phyloP scores from a whole-genome alignment of 2,113 vertebrate species.

The Macquaria australasica region DNA sequence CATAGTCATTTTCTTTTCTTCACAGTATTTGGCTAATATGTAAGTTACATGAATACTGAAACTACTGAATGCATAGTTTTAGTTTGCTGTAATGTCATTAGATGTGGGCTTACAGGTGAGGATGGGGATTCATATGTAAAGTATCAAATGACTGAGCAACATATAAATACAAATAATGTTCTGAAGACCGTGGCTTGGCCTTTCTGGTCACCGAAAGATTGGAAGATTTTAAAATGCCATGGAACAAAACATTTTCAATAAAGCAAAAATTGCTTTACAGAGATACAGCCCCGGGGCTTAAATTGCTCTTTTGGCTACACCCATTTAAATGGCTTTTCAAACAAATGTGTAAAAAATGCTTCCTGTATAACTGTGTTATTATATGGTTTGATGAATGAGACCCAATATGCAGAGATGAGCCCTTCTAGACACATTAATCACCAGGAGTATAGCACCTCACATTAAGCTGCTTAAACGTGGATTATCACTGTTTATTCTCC shows the following conservation, averaged over 20 bases:
- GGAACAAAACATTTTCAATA: conserved; percentile 53
- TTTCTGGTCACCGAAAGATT: conserved; percentile 9
- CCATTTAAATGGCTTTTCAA: conserved; percentile 53
- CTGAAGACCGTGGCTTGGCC: background rate
- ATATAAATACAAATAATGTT: conserved; percentile 2
- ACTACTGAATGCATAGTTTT: background rate
- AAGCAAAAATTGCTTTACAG: conserved; percentile 44
- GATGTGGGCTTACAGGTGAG: background rate
- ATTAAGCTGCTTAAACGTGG: conserved; percentile 80
- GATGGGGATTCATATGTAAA: background rate
- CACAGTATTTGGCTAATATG: background rate
- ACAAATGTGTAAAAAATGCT: conserved; percentile 54
- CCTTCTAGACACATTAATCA: conserved; percentile 76
- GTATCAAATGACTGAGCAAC: conserved; percentile 4
- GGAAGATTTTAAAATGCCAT: conserved; percentile 24
- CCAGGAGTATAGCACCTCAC: conserved; percentile 77
- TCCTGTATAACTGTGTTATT: conserved; percentile 60
- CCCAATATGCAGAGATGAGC: conserved; percentile 72
- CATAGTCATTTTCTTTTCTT: background rate
- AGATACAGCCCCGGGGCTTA: conserved; percentile 29
- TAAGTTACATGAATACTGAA: background rate
- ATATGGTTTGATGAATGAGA: conserved; percentile 73
- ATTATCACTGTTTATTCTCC: conserved; percentile 80
- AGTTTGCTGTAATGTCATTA: background rate
- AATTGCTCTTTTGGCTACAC: conserved; percentile 38